Evolutionary conservation across 2,797 vertebrate genomes (phyloP), one percentile per base, ranked within the genome.

Genomic region (Carapus acus): DNA sequence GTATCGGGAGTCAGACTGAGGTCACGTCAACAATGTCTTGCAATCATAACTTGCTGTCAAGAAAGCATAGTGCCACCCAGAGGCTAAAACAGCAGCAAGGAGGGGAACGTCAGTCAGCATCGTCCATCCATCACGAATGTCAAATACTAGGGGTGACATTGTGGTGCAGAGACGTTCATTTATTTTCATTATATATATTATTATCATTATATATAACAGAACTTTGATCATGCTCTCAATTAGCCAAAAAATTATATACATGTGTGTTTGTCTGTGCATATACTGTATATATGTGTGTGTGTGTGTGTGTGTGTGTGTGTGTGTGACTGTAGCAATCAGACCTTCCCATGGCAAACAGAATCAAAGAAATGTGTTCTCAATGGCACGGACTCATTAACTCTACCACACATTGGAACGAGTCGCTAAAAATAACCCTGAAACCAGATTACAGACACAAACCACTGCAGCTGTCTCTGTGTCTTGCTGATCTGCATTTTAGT

Each of bases 371-470:
- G 20, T 53, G 78, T 79, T 74, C 71, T 46, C 74, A 72, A 27
- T 13, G 42, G 43, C 38, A 37, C 23, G 2, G 43, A 45, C 38
- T 43, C 62, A 57, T 65, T 80, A 78, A 71, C 69, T 65, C 43
- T 63, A 53, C 45, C 68, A 58, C 49, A 52, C 38, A 45, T 38
- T 65, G 42, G 65, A 65, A 76, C 50, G 7, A 69, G 72, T 17
- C 21, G 40, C 72, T 78, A 84, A 79, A 77, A 73, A 80, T 73
- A 80, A 15, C 61, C 53, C 20, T 31, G n/a, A 49, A 67, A 74
- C 80, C 69, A 70, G 46, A 73, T 72, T 51, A 65, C 48, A 63
- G 62, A 69, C 47, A 59, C 27, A 53, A 33, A 58, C 58, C 58
- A 59, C 49, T 59, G 58, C 59, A 60, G 69, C 66, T 65, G 57